Base-by-base conservation (phyloP, 2,888 invertebrate genomes). In the Portevinia maculata region DNA sequence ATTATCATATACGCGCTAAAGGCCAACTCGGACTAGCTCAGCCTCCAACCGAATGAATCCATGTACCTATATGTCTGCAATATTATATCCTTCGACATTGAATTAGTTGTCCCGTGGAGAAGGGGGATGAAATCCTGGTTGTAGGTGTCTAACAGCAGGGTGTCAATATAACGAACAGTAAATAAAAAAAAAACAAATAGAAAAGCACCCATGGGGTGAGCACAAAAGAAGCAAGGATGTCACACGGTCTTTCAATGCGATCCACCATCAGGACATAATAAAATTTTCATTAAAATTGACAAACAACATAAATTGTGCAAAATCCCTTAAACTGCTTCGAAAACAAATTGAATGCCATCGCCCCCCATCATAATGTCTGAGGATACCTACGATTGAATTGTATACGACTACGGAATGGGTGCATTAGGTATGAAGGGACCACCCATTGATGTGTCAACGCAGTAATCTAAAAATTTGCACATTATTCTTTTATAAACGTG, bases 241-340 rank as follows among this genome's bases (percentile, higher is more conserved):
- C 60, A 73, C 65, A 55, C 62, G 64, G 76, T 60, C 60, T 60
- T 78, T 48, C 57, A 78, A 57, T 62, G 65, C 71, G 48, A 83
- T 67, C 67, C 76, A 13, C 71, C 78, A 73, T 71, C 78, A 67
- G 83, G 71, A 83, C 78, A 83, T 83, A 86, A 85, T 85, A 86
- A 85, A 85, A 86, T 84, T 86, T 86, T 86, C 86, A 86, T 86
- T 85, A 86, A 85, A 85, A 86, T 85, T 85, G 86, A 85, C 86
- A 86, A 86, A 86, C 85, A 86, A 86, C 85, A 86, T 86, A 86
- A 86, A 86, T 86, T 86, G 85, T 79, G 85, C 83, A 85, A 84
- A 86, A 86, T 86, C 86, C 86, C 85, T 85, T 85, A 85, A 86
- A 86, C 85, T 86, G 86, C 85, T 86, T 86, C 84, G 86, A 76